Percentiles rank a stretch among this genome's conserved stretches.
These are phyloP conservation scores for Centropus bengalensis DNA, from an alignment of 2,113 vertebrate genomes.

Conservation along the genomic window DNA sequence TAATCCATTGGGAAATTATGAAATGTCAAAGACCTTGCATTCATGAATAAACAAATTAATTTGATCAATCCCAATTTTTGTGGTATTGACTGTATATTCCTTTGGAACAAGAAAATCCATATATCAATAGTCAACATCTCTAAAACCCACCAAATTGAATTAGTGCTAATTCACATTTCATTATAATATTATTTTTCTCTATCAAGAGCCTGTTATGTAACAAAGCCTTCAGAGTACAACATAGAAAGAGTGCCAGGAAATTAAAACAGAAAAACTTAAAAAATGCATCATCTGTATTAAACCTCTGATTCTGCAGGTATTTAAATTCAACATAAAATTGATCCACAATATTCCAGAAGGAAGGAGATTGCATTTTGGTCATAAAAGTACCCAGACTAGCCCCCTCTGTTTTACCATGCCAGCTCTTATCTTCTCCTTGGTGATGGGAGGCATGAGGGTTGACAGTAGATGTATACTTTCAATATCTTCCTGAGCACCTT, in stretches of 20 bases:
- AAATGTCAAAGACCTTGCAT: background rate
- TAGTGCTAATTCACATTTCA: slow-evolving; percentile 51
- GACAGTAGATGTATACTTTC: background rate
- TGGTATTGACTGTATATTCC: slow-evolving; percentile 27
- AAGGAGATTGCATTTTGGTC: background rate
- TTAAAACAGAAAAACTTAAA: slow-evolving; percentile 13
- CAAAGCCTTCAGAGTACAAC: background rate
- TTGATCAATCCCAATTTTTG: slow-evolving; percentile 4
- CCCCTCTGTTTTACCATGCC: background rate
- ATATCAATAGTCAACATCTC: slow-evolving; percentile 19
- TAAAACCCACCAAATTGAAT: slow-evolving; percentile 43
- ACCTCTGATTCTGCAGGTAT: slow-evolving; percentile 35
- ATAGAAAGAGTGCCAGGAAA: slow-evolving; percentile 28
- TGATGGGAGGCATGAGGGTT: background rate
- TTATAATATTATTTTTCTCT: slow-evolving; percentile 44
- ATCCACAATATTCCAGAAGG: background rate
- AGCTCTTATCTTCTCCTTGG: background rate
- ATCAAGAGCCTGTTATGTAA: background rate
- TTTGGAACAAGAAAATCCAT: slow-evolving; percentile 34
- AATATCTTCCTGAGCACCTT: background rate
- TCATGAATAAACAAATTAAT: background rate
- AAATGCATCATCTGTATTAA: slow-evolving; percentile 49
- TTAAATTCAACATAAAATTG: slow-evolving; percentile 45
- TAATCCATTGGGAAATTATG: background rate
- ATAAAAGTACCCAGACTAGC: background rate